Percentiles rank a stretch among this genome's conserved stretches.
phyloP scores from a whole-genome alignment of 2,113 vertebrate species.

The Narcine bancroftii region DNA sequence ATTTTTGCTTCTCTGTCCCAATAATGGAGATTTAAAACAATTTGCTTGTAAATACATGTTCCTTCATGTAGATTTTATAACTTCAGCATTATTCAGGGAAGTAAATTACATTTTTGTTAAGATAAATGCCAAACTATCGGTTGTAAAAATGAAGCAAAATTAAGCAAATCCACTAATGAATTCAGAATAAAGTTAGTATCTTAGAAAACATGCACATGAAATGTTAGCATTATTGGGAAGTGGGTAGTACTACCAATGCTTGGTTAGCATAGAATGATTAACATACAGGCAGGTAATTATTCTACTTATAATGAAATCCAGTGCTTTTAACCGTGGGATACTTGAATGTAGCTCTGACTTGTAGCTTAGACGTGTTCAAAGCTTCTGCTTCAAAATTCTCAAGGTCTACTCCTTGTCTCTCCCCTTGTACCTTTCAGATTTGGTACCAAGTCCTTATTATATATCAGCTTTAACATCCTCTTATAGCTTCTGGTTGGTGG shows the following conservation, averaged over 20 bases:
- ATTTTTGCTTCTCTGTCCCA: conserved; percentile 40
- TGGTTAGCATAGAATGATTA: conserved; percentile 30
- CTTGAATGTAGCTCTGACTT: not conserved
- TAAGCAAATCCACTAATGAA: conserved; percentile 14
- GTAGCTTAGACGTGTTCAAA: not conserved
- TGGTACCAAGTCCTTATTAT: not conserved
- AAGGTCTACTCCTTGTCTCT: not conserved
- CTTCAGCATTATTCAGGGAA: conserved; percentile 34
- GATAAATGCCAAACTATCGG: conserved; percentile 23
- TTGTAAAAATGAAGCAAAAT: conserved; percentile 27
- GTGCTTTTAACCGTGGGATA: not conserved
- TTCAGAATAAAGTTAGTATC: conserved; percentile 26
- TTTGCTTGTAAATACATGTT: conserved; percentile 32
- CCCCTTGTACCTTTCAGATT: not conserved
- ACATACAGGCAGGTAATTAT: conserved; percentile 26
- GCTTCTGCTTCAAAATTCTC: not conserved
- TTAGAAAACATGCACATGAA: conserved; percentile 28
- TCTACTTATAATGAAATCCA: not conserved
- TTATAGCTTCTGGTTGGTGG: not conserved
- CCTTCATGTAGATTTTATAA: conserved; percentile 34
- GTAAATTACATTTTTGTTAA: conserved; percentile 8
- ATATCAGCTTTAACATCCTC: not conserved
- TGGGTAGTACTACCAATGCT: conserved; percentile 13
- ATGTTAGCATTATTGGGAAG: conserved; percentile 32
- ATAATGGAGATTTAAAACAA: conserved; percentile 35